These are phyloP conservation scores for Tetramorium parvispinum DNA, from an alignment of 1,140 invertebrate species.

Conservation along the genomic window DNA sequence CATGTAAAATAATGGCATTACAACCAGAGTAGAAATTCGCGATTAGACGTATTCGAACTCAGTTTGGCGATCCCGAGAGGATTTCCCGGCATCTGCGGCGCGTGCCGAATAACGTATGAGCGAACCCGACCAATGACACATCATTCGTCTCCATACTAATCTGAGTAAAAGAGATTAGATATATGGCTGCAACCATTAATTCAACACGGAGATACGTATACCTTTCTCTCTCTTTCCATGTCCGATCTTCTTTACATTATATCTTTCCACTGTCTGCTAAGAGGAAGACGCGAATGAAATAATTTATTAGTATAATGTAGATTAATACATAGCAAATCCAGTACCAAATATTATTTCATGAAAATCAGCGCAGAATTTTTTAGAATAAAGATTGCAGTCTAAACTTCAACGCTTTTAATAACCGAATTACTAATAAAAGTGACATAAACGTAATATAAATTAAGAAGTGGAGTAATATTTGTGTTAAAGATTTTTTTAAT, in stretches of 20 bases:
- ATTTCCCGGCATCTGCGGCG: slow-evolving; percentile 59
- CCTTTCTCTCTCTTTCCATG: neutral
- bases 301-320: neutral
- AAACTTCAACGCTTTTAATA: neutral
- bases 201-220: slow-evolving; percentile 65
- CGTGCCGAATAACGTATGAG: slow-evolving; percentile 48
- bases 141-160: slow-evolving; percentile 81
- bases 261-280: neutral
- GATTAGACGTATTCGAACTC: slow-evolving; percentile 52
- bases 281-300: neutral
- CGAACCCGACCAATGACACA: slow-evolving; percentile 77
- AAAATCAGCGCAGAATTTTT: neutral
- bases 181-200: slow-evolving; percentile 79
- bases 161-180: slow-evolving; percentile 80
- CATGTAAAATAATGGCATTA: slow-evolving; percentile 52
- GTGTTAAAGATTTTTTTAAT: neutral
- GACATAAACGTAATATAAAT: neutral
- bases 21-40: slow-evolving; percentile 56
- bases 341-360: neutral
- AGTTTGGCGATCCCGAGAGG: slow-evolving; percentile 58
- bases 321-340: neutral
- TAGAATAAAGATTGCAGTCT: neutral
- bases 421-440: neutral
- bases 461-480: neutral
- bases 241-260: slow-evolving; percentile 1